These are phyloP conservation scores for Tetranychus piercei DNA, from an alignment of 2,888 invertebrate species.

Conservation along the genomic window DNA sequence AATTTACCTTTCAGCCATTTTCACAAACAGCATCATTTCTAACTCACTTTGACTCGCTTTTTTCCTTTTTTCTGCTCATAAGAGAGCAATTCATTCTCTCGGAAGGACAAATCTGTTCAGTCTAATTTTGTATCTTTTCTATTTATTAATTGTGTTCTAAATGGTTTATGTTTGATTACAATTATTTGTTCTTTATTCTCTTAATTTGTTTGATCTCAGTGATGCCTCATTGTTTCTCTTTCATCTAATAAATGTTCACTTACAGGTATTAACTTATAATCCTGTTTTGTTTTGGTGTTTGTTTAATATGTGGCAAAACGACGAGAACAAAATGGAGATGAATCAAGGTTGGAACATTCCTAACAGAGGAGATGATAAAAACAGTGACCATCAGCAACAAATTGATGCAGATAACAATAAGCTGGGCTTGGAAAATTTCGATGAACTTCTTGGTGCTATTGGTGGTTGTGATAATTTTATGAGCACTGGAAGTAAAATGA, in stretches of 20 bases:
- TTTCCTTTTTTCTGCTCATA: background rate
- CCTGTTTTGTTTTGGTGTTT: slow-evolving; percentile 1
- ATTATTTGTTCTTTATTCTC: too few relatives aligned
- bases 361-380: background rate
- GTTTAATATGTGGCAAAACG: background rate
- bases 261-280: background rate
- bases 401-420: background rate
- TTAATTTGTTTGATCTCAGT: too few relatives aligned
- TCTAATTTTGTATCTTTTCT: slow-evolving; percentile 7
- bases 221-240: background rate
- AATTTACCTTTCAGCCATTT: background rate
- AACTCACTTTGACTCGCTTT: background rate
- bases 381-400: background rate
- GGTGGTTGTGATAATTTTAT: slow-evolving; percentile 1
- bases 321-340: background rate
- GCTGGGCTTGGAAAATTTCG: background rate
- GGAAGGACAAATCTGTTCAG: background rate
- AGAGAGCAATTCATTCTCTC: background rate
- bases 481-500: slow-evolving; percentile 1
- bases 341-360: background rate
- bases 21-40: background rate
- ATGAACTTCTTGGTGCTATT: background rate
- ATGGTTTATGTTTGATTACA: too few relatives aligned
- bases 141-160: background rate
- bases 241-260: background rate